Conservation (phyloP, 2,113 vertebrate genomes). For the Cygnus buccinator region DNA sequence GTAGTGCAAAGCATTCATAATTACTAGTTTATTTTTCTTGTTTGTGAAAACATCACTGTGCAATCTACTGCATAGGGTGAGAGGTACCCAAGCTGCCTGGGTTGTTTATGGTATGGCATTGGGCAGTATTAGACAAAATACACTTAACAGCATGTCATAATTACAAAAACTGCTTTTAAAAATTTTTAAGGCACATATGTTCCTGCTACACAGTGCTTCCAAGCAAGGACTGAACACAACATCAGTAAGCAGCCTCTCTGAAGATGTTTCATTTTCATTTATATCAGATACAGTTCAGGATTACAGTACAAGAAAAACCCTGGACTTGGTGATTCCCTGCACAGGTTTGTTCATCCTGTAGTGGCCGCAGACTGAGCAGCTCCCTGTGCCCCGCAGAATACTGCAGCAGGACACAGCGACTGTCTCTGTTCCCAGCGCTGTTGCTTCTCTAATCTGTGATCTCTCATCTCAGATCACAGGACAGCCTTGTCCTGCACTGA, state of each 20-base stretch:
- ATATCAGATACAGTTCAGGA: background rate
- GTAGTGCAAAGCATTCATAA: background rate
- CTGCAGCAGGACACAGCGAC: no score
- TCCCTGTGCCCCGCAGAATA: background rate
- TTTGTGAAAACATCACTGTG: background rate
- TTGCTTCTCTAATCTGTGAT: background rate
- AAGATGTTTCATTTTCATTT: background rate
- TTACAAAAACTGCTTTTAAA: background rate
- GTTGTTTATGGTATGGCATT: background rate
- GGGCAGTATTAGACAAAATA: background rate
- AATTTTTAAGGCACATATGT: accelerated
- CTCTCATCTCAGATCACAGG: background rate
- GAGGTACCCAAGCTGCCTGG: background rate
- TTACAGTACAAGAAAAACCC: background rate
- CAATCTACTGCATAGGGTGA: background rate
- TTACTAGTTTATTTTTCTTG: background rate
- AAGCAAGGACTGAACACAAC: background rate
- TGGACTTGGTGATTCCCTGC: background rate
- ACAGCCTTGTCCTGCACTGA: background rate
- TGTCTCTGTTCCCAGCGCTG: background rate
- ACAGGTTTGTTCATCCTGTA: background rate
- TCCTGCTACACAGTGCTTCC: background rate
- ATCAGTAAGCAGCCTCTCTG: background rate
- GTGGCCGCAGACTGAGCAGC: background rate
- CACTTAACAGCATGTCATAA: accelerated